Evolutionary conservation across 2,113 vertebrate species (phyloP).

Genomic region (Channa maculata): DNA sequence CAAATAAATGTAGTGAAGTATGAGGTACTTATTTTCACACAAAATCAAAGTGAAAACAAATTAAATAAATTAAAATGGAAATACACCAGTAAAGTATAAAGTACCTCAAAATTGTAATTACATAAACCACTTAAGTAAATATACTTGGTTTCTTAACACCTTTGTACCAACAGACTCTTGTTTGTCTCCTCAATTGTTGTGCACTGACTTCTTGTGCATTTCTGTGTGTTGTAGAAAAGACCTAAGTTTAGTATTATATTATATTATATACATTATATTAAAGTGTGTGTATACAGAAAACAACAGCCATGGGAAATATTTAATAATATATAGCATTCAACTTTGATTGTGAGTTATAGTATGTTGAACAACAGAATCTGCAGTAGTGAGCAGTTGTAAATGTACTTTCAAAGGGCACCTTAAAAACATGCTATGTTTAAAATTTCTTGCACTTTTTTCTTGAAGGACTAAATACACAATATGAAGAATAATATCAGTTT

Average conservation of each 20-base stretch:
- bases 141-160: too few species aligned
- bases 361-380: background rate
- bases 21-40: too few species aligned
- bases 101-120: too few species aligned
- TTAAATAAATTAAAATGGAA: too few species aligned
- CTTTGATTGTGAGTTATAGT: conserved; percentile 10
- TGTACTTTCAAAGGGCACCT: conserved; percentile 40
- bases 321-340: conserved; percentile 7
- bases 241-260: conserved; percentile 51
- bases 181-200: background rate
- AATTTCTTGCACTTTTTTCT: conserved; percentile 23
- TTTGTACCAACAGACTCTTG: too few species aligned
- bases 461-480: conserved; percentile 26
- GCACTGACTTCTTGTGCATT: conserved; percentile 51
- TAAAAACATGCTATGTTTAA: conserved; percentile 14
- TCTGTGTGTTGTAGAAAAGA: conserved; percentile 42
- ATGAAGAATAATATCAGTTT: conserved; percentile 26
- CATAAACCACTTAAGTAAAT: too few species aligned
- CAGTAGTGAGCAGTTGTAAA: conserved; percentile 34
- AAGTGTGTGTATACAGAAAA: conserved; percentile 43
- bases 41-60: too few species aligned
- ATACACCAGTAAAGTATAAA: too few species aligned
- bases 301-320: conserved; percentile 26
- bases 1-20: too few species aligned
- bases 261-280: background rate